These are phyloP conservation scores for Menidia menidia DNA, from an alignment of 2,797 vertebrate genomes.

Conservation along the genomic window DNA sequence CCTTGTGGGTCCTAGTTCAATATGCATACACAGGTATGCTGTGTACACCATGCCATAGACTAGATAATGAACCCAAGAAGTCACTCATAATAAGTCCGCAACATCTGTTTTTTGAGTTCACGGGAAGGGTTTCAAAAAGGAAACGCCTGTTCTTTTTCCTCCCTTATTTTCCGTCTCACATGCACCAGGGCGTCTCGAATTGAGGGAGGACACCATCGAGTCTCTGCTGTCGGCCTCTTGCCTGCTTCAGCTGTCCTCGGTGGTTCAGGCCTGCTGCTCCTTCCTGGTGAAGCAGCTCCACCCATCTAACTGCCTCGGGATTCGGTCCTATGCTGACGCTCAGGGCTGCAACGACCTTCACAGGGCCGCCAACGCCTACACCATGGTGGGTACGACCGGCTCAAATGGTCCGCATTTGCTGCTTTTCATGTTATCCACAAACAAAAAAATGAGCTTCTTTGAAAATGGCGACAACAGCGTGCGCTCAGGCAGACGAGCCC, in stretches of 20 bases:
- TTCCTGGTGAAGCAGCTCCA: slow-evolving; percentile 99
- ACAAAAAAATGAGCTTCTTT: slow-evolving; percentile 5
- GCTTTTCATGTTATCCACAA: background rate
- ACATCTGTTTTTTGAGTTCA: too few relatives aligned
- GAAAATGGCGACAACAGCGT: background rate
- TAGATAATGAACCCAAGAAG: too few relatives aligned
- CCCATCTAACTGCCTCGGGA: slow-evolving; percentile 97
- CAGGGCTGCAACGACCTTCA: slow-evolving; percentile 97
- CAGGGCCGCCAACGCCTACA: slow-evolving; percentile 95
- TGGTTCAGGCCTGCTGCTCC: slow-evolving; percentile 96
- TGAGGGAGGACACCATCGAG: slow-evolving; percentile 97
- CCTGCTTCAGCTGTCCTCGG: slow-evolving; percentile 93
- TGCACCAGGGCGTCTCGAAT: slow-evolving; percentile 90
- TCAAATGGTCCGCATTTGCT: background rate
- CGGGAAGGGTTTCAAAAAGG: too few relatives aligned
- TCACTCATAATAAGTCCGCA: too few relatives aligned
- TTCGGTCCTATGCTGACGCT: slow-evolving; percentile 95
- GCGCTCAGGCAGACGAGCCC: background rate
- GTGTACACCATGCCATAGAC: too few relatives aligned
- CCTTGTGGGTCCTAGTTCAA: slow-evolving; percentile 95
- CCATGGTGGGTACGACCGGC: slow-evolving; percentile 88
- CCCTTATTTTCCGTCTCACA: background rate
- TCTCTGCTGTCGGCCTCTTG: slow-evolving; percentile 95
- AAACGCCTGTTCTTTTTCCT: background rate
- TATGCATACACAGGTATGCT: slow-evolving; percentile 95